phyloP scores from a whole-genome alignment of 2,888 invertebrate species.

The Spilosoma lubricipeda region DNA sequence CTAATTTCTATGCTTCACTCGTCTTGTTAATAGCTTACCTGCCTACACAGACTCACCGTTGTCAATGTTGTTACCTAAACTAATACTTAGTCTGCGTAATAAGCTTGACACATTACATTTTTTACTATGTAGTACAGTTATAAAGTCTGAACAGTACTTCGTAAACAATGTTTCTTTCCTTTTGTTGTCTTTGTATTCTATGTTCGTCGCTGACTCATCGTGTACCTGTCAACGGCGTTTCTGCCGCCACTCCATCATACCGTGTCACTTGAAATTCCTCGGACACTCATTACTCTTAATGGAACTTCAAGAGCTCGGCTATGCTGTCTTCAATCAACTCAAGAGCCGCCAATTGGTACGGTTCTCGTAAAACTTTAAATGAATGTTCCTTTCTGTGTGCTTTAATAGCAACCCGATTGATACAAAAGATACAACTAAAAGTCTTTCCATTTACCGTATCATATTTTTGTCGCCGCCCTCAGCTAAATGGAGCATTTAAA shows the following conservation, averaged over 20 bases:
- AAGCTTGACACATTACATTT: conserved; percentile 28
- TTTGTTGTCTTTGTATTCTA: conserved; percentile 56
- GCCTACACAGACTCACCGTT: conserved; percentile 50
- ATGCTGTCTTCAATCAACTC: conserved; percentile 67
- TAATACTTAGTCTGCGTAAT: conserved; percentile 33
- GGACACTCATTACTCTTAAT: conserved; percentile 78
- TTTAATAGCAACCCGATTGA: conserved; percentile 49
- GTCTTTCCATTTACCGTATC: conserved; percentile 57
- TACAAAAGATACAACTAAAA: conserved; percentile 57
- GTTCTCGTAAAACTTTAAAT: conserved; percentile 59
- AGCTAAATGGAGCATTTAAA: conserved; percentile 50
- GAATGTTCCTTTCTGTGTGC: conserved; percentile 43
- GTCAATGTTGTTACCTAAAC: conserved; percentile 33
- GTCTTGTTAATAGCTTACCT: conserved; percentile 58
- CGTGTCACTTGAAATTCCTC: conserved; percentile 73
- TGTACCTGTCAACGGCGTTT: conserved; percentile 79
- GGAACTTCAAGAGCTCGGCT: conserved; percentile 70
- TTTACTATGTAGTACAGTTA: conserved; percentile 25
- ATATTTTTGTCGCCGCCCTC: conserved; percentile 52
- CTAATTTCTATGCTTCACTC: conserved; percentile 60
- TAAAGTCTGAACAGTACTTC: conserved; percentile 32
- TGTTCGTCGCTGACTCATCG: conserved; percentile 74
- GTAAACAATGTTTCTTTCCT: conserved; percentile 49
- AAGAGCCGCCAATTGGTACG: conserved; percentile 58
- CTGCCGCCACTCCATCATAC: conserved; percentile 75